Base-by-base conservation (phyloP, 2,113 vertebrate genomes). In the Heterotis niloticus region DNA sequence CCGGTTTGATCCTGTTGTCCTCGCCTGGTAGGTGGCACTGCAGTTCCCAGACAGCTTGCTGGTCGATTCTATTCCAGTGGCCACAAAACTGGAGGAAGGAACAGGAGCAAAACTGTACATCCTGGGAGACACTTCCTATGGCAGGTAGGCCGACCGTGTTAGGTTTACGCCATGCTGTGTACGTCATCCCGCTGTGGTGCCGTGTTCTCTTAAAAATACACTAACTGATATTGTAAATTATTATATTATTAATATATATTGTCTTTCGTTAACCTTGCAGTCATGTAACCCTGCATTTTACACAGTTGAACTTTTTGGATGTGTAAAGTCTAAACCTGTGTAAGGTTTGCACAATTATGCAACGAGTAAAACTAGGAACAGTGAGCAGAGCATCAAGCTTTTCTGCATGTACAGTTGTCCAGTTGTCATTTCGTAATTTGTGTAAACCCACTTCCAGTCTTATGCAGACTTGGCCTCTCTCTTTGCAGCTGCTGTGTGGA, bases 11-110 rank as follows among this genome's bases (percentile, higher is more conserved):
- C 24, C 51, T 74, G 5, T 71, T 71, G 52, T 59, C 70, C 29
- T 44, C 70, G 14, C 66, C 18, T 59, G 34, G 52, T 87, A 99
- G 98, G 95, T 98, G 12, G 96, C 96, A 0, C 89, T 99, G 77
- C 97, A 99, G 92, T 99, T 99, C 85, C 94, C 96, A 0, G 97
- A 99, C 34, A 92, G 94, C 62, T 87, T 98, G 0, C 65, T 99
- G 78, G 89, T 85, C 29, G 94, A 97, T 72, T 93, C 95, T 0
- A 86, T 88, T 67, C 82, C 86, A 0, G 82, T 99, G 12, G 92
- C 95, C 17, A 87, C 83, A 0, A 87, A 84, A 74, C 87, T 99
- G 64, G 94, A 96, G 87, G 91, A 82, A 13, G 81, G 66, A 16
- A 92, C 89, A 0, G 81, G 88, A 3, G 92, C 91, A 5, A 93